Evolutionary conservation across 2,113 vertebrate species (phyloP).

Genomic region (Pseudonaja textilis): DNA sequence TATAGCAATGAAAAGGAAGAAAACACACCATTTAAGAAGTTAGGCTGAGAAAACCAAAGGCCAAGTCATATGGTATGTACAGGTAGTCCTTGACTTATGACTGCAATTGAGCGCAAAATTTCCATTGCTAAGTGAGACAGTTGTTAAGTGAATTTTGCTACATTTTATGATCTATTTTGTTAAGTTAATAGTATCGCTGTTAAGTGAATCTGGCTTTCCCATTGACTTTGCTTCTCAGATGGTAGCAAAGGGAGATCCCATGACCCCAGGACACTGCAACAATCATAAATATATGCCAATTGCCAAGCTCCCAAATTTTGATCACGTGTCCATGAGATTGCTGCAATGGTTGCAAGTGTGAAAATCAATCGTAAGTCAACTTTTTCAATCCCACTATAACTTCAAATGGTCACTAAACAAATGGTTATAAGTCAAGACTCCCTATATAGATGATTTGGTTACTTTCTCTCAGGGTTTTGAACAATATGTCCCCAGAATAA

Average conservation of each 20-base stretch:
- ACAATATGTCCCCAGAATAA: not conserved
- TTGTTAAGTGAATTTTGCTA: not conserved
- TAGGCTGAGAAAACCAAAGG: not conserved
- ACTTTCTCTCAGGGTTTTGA: not conserved
- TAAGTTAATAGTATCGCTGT: not conserved
- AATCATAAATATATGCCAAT: not conserved
- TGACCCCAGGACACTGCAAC: not conserved
- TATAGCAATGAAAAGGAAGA: not conserved
- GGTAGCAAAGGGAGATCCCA: not conserved
- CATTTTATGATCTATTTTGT: not conserved
- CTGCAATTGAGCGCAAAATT: not conserved
- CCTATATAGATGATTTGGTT: not conserved
- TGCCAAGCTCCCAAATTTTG: not conserved
- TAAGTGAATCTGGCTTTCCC: not conserved
- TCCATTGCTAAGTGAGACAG: not conserved
- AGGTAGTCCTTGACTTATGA: not conserved
- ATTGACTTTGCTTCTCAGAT: not conserved
- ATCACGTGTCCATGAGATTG: not conserved
- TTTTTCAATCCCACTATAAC: not conserved
- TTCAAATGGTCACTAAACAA: not conserved
- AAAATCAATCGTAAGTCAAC: not conserved
- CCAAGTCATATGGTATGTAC: not conserved
- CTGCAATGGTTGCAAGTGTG: not conserved
- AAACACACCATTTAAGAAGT: not conserved
- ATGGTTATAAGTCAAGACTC: not conserved